Conservation (phyloP, 2,797 vertebrate species). For the Trachops cirrhosus region DNA sequence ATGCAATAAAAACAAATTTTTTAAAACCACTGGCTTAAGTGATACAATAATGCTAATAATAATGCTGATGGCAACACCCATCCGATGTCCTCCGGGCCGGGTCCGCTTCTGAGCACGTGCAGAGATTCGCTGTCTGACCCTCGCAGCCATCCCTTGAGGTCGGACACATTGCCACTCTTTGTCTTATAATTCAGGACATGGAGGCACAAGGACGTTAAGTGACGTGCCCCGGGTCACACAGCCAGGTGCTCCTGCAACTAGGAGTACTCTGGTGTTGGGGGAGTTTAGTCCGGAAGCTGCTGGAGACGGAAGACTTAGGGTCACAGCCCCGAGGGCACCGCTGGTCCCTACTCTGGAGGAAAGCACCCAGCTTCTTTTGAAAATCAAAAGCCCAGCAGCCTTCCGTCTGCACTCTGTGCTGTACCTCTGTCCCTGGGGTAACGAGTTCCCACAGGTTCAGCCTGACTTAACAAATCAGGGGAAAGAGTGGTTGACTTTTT, state of each 20-base stretch:
- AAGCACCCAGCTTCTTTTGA: not conserved
- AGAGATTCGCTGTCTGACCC: accelerated
- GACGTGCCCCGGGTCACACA: not conserved
- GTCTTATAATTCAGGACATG: accelerated
- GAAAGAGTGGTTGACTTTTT: not conserved
- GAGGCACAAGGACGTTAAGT: not conserved
- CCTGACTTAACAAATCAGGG: too few relatives aligned
- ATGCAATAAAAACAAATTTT: too few relatives aligned
- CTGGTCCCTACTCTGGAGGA: not conserved
- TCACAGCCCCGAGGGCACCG: not conserved
- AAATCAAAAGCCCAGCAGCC: not conserved
- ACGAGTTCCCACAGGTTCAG: accelerated
- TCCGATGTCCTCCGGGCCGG: accelerated
- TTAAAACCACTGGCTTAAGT: not conserved
- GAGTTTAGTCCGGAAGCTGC: not conserved
- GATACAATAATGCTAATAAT: not conserved
- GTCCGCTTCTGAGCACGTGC: accelerated
- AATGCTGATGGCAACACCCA: accelerated
- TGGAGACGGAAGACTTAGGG: accelerated
- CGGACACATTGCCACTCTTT: accelerated
- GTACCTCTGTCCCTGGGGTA: not conserved
- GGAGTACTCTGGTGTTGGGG: accelerated
- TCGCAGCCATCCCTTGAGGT: accelerated
- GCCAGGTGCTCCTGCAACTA: not conserved
- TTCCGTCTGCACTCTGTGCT: not conserved